Conservation (phyloP, 2,113 vertebrate genomes). For the Puffinus mauretanicus region DNA sequence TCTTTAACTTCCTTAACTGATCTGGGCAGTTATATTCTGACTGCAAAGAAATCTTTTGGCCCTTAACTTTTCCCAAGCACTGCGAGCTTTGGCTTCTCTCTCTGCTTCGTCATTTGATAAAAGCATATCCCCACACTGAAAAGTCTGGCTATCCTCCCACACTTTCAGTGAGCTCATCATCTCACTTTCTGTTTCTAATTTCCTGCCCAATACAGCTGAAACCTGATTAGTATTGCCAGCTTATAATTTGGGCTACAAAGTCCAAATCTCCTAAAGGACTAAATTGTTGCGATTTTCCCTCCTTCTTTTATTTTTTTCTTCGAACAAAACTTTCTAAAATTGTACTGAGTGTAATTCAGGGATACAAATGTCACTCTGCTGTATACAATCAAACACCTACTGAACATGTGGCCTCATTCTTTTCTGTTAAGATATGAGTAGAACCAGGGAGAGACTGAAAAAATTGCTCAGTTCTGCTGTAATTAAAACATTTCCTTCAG, state of each 20-base stretch:
- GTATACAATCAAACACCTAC: background rate
- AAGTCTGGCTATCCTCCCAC: background rate
- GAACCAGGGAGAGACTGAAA: background rate
- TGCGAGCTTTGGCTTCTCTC: background rate
- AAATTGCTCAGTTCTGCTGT: background rate
- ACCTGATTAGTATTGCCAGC: background rate
- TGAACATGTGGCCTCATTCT: background rate
- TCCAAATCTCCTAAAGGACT: background rate
- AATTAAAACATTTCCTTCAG: background rate
- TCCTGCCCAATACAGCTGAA: background rate
- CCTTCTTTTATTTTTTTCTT: background rate
- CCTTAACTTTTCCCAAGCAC: background rate
- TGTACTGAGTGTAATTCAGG: background rate
- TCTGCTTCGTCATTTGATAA: background rate
- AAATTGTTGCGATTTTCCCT: background rate
- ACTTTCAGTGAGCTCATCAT: background rate
- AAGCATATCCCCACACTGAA: background rate
- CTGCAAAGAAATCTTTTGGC: background rate
- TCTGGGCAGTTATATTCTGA: background rate
- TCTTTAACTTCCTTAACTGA: background rate
- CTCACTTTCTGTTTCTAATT: background rate
- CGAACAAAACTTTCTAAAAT: background rate
- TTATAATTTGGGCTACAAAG: background rate
- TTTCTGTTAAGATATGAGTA: background rate
- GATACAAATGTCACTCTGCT: background rate